phyloP scores from a whole-genome alignment of 2,888 invertebrate species.

The Cerceris ruficornis region DNA sequence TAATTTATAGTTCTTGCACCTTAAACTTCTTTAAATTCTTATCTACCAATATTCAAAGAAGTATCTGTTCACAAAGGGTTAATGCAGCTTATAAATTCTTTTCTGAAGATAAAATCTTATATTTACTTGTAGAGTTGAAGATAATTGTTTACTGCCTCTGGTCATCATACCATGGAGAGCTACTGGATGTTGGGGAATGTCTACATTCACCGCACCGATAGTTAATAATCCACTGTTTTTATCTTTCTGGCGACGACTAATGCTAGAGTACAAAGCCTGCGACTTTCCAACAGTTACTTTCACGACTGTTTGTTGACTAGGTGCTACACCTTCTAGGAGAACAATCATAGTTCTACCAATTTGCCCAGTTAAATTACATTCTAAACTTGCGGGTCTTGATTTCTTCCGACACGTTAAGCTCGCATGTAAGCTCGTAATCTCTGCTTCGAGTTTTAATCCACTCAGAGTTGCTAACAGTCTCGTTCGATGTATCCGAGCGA shows the following conservation, averaged over 20 bases:
- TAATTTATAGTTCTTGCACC: too few species aligned
- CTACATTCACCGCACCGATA: conserved; percentile 94
- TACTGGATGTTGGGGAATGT: conserved; percentile 99
- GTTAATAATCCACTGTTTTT: conserved; percentile 92
- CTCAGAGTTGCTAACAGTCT: conserved; percentile 94
- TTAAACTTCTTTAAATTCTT: too few species aligned
- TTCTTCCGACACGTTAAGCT: conserved; percentile 95
- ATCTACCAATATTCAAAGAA: neutral
- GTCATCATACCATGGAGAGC: conserved; percentile 99
- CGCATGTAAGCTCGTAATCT: conserved; percentile 95
- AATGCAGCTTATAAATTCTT: too few species aligned
- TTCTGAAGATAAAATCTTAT: too few species aligned
- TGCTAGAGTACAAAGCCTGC: conserved; percentile 94
- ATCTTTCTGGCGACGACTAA: conserved; percentile 88
- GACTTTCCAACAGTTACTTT: conserved; percentile 96
- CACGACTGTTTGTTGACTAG: conserved; percentile 96
- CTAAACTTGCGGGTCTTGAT: conserved; percentile 87
- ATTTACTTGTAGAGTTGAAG: conserved; percentile 92
- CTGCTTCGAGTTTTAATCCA: conserved; percentile 96
- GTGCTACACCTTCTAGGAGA: conserved; percentile 93
- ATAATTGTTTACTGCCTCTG: conserved; percentile 95
- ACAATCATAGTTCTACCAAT: conserved; percentile 96
- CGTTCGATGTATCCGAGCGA: conserved; percentile 93
- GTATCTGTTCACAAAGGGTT: too few species aligned
- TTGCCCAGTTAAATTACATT: conserved; percentile 93